A percentile compares a stretch with the other conserved stretches of the same genome.
Conservation (phyloP, 2,797 vertebrate genomes). For the Cyprinella venusta region DNA sequence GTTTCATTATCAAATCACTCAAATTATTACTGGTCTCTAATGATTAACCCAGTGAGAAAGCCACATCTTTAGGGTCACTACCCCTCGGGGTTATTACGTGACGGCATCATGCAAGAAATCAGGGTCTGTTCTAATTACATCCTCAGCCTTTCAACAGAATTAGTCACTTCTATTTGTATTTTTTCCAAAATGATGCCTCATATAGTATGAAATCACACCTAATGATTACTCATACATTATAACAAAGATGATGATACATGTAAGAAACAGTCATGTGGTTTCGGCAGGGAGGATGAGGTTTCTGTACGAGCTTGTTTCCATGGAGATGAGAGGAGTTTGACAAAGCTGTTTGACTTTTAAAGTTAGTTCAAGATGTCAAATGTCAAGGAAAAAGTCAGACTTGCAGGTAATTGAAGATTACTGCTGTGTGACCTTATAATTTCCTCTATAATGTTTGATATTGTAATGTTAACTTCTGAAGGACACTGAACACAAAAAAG, state of each 20-base stretch:
- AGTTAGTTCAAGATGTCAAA: conserved; percentile 54
- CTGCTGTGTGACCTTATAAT: conserved; percentile 22
- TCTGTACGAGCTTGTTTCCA: conserved; percentile 57
- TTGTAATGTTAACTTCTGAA: neutral
- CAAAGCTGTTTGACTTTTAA: conserved; percentile 47
- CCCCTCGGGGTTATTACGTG: neutral
- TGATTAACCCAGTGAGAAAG: conserved; percentile 25
- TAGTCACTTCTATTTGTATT: neutral
- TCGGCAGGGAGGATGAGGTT: conserved; percentile 46
- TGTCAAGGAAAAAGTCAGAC: conserved; percentile 16
- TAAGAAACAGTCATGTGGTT: conserved; percentile 34
- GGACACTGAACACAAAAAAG: neutral
- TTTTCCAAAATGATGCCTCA: conserved; percentile 8
- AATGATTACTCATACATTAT: conserved; percentile 9
- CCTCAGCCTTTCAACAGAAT: neutral
- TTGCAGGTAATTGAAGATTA: conserved; percentile 39
- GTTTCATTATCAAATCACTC: conserved; percentile 33
- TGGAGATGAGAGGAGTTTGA: conserved; percentile 52
- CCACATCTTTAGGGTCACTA: neutral
- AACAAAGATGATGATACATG: conserved; percentile 8
- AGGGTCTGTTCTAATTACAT: neutral
- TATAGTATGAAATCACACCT: conserved; percentile 14
- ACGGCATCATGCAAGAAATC: neutral
- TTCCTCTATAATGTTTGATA: conserved; percentile 13
- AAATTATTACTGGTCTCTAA: conserved; percentile 21